Conservation (phyloP, 2,113 vertebrate species). For the Columba janthina region DNA sequence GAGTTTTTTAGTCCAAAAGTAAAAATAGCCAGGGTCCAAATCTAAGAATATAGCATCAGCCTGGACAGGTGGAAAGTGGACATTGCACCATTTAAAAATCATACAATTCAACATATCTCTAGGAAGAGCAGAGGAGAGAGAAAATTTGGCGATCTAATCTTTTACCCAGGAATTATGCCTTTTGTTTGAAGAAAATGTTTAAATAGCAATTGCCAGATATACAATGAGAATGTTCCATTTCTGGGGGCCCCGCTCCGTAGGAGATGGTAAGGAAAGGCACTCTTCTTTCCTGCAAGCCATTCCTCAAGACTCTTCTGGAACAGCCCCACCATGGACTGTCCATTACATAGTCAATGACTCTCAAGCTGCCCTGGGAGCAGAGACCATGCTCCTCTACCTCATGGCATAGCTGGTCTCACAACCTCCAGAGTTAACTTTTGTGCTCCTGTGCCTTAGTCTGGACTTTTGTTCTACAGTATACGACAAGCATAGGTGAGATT, state of each 20-base stretch:
- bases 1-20: neutral
- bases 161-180: neutral
- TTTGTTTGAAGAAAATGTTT: neutral
- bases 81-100: neutral
- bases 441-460: neutral
- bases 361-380: neutral
- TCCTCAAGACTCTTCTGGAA: neutral
- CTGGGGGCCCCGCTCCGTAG: fast-evolving
- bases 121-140: neutral
- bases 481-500: neutral
- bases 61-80: neutral
- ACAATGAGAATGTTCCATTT: neutral
- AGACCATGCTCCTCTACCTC: neutral
- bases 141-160: neutral
- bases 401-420: neutral
- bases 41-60: neutral
- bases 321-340: neutral
- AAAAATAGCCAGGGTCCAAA: neutral
- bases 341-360: neutral
- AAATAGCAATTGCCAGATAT: neutral
- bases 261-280: neutral
- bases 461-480: neutral
- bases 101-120: neutral
- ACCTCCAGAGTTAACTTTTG: neutral
- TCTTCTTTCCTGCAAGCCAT: neutral